Conservation (phyloP, 2,888 invertebrate species). For the Plebejus anna region DNA sequence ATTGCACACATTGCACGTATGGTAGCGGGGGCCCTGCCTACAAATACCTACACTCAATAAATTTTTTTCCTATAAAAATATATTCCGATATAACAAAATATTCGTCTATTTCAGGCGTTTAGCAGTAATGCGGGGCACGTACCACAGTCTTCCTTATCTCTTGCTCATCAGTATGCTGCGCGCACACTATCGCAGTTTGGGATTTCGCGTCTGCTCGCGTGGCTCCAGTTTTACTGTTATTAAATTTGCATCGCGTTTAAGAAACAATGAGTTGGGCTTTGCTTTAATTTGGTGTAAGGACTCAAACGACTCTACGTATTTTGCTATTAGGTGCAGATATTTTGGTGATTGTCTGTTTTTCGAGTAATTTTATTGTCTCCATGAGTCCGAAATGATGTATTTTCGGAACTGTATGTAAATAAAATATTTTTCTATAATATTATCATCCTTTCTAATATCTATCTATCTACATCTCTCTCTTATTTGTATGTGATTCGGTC, state of each 20-base stretch:
- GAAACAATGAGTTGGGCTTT: background rate
- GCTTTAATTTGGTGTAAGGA: background rate
- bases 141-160: conserved; percentile 56
- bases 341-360: too few relatives aligned
- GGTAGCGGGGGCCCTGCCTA: too few relatives aligned
- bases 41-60: background rate
- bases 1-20: too few relatives aligned
- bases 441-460: too few relatives aligned
- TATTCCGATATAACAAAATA: background rate
- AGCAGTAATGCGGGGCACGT: conserved; percentile 43
- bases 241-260: conserved; percentile 19
- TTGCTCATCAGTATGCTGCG: conserved; percentile 48
- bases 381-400: too few relatives aligned
- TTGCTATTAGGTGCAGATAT: too few relatives aligned
- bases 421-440: too few relatives aligned
- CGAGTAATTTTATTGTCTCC: too few relatives aligned
- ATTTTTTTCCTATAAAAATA: background rate
- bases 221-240: conserved; percentile 30
- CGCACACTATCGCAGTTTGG: conserved; percentile 55
- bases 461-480: too few relatives aligned
- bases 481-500: too few relatives aligned
- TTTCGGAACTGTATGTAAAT: too few relatives aligned
- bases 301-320: background rate
- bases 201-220: conserved; percentile 48
- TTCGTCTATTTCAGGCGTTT: background rate